These are phyloP conservation scores for Lasiommata megera DNA, from an alignment of 2,888 invertebrate species.

Conservation along the genomic window DNA sequence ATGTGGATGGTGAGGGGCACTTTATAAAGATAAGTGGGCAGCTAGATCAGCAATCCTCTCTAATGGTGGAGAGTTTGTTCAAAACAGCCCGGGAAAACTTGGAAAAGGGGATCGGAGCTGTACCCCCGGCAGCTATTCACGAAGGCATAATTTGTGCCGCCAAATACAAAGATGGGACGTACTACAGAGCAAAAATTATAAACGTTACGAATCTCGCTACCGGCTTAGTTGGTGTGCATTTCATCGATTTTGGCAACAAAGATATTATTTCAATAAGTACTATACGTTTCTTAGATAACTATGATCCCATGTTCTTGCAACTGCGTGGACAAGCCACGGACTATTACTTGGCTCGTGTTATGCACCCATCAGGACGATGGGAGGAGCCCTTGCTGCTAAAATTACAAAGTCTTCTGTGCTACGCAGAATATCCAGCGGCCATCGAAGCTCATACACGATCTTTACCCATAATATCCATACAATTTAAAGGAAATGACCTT, in stretches of 20 bases:
- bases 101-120: slow-evolving; percentile 66
- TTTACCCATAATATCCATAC: slow-evolving; percentile 67
- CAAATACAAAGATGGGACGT: slow-evolving; percentile 84
- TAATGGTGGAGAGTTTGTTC: slow-evolving; percentile 79
- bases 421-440: slow-evolving; percentile 60
- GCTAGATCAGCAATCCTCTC: slow-evolving; percentile 78
- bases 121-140: slow-evolving; percentile 72
- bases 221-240: slow-evolving; percentile 83
- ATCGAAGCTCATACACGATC: slow-evolving; percentile 62
- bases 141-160: slow-evolving; percentile 84
- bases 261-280: slow-evolving; percentile 82
- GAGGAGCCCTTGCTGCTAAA: slow-evolving; percentile 65
- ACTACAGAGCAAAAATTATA: slow-evolving; percentile 84
- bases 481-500: slow-evolving; percentile 73
- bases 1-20: slow-evolving; percentile 85
- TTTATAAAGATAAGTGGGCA: slow-evolving; percentile 89
- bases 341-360: slow-evolving; percentile 81
- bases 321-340: slow-evolving; percentile 82
- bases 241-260: slow-evolving; percentile 85
- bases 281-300: slow-evolving; percentile 79
- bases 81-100: slow-evolving; percentile 60
- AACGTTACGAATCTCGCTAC: slow-evolving; percentile 66
- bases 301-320: slow-evolving; percentile 70
- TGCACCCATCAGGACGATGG: slow-evolving; percentile 78
- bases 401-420: slow-evolving; percentile 66